Base-by-base conservation (phyloP, 2,888 invertebrate species). In the Drosophila mimica region DNA sequence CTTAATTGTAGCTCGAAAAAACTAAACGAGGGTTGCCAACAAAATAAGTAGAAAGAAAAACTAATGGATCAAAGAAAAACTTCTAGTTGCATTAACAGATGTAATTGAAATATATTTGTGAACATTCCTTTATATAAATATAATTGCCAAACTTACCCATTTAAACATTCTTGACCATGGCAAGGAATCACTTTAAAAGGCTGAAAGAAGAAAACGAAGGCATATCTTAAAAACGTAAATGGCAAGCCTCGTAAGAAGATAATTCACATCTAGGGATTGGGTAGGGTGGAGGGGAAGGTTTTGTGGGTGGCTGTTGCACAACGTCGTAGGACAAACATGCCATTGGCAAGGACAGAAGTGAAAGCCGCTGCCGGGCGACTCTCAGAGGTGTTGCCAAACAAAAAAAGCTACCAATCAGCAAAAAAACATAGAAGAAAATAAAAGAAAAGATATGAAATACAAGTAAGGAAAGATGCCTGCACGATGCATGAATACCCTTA, bases 351-450 rank as follows among this genome's bases (percentile, higher is more conserved):
- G 85, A 82, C 88, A 82, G 82, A 82, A 80, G 84, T 89, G 83
- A 85, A 69, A 81, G 73, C 62, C 56, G 71, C 51, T 49, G 68
- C 11, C 63, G 30, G 48, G 28, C 67, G 70, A 56, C 67, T 70
- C 85, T 82, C 81, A 74, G 83, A 85, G 84, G 84, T 85, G 84
- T 85, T 89, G 88, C 83, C 88, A 77, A 75, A 83, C 86, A 89
- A 15, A 8, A 43, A 85, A 89, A 88, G 72, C 89, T 80, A 74
- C 83, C 85, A 79, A 85, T 85, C 84, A 89, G 84, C 84, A 82
- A 65, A 89, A 84, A 89, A 67, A 61, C 46, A 66, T 30, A 31
- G 62, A 40, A 34, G 49, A 56, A 15, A 36, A 46, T 17, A 36
- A 54, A 28, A 48, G n/a, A 13, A 56, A 15, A 56, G 38, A 46